A percentile compares a stretch with the other conserved stretches of the same genome.
phyloP scores from a whole-genome alignment of 2,113 vertebrate genomes.

The Physeter macrocephalus region DNA sequence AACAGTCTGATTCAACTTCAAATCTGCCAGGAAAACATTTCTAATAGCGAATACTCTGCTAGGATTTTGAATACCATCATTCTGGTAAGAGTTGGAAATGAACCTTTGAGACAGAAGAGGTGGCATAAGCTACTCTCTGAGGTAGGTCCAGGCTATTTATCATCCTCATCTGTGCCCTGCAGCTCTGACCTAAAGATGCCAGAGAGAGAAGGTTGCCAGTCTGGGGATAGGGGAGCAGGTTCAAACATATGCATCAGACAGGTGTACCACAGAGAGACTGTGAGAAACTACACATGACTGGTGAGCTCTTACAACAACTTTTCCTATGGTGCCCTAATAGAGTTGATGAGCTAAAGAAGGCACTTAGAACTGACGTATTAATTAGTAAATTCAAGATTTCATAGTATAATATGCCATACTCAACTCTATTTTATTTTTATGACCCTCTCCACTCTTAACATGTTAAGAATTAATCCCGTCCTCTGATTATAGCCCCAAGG shows the following conservation, averaged over 20 bases:
- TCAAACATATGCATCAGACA: not conserved
- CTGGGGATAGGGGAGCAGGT: not conserved
- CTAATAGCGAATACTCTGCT: not conserved
- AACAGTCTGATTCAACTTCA: not conserved
- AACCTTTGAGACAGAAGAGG: not conserved
- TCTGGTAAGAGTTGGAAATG: not conserved
- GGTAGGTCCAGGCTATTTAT: not conserved
- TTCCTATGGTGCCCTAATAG: not conserved
- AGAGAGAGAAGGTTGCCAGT: not conserved
- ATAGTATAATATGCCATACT: not conserved
- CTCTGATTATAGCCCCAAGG: constrained; percentile 28
- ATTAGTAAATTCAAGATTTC: not conserved
- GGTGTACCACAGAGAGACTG: not conserved
- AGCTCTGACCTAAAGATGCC: not conserved
- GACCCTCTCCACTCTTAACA: constrained; percentile 1
- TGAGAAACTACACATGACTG: not conserved
- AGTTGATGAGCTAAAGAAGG: not conserved
- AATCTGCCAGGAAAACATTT: not conserved
- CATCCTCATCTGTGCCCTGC: not conserved
- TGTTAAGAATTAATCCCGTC: not conserved
- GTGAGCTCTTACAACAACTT: too few species aligned
- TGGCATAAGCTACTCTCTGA: not conserved
- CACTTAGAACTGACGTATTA: not conserved
- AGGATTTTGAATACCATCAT: not conserved
- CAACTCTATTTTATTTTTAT: not conserved